These are phyloP conservation scores for Rutilus rutilus DNA, from an alignment of 2,113 vertebrate genomes.

Conservation along the genomic window DNA sequence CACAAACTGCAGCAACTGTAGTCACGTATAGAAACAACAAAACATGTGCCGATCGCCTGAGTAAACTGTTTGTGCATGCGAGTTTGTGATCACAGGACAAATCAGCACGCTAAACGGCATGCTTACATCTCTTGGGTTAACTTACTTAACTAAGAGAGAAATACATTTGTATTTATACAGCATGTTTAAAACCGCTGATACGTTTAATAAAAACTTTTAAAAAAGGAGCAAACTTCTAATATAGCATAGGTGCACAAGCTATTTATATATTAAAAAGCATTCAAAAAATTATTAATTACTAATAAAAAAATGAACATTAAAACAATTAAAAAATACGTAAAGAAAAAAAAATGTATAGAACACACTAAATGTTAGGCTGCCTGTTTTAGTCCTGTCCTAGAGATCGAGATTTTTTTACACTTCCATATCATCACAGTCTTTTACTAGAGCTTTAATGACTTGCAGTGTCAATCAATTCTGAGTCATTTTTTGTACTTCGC, in stretches of 20 bases:
- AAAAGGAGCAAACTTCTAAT: too few species aligned
- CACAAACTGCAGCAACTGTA: slow-evolving; percentile 10
- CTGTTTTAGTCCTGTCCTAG: neutral
- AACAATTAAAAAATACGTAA: neutral
- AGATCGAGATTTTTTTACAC: neutral
- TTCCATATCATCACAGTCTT: neutral
- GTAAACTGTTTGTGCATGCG: neutral
- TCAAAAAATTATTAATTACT: too few species aligned
- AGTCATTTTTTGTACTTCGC: neutral
- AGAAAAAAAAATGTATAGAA: neutral
- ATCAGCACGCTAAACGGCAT: neutral
- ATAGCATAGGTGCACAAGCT: neutral
- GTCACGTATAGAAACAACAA: slow-evolving; percentile 56
- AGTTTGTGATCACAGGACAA: neutral
- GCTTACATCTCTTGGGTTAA: neutral
- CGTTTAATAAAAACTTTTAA: neutral
- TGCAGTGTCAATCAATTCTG: neutral
- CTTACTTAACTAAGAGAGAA: neutral
- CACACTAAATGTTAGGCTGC: neutral
- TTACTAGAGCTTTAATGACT: slow-evolving; percentile 1
- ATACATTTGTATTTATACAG: neutral
- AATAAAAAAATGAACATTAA: too few species aligned
- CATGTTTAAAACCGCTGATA: neutral
- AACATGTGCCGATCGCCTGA: neutral
- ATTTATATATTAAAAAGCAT: neutral